Evolutionary conservation across 1,140 invertebrate species (phyloP).

Genomic region (Drosophila kurseongensis): DNA sequence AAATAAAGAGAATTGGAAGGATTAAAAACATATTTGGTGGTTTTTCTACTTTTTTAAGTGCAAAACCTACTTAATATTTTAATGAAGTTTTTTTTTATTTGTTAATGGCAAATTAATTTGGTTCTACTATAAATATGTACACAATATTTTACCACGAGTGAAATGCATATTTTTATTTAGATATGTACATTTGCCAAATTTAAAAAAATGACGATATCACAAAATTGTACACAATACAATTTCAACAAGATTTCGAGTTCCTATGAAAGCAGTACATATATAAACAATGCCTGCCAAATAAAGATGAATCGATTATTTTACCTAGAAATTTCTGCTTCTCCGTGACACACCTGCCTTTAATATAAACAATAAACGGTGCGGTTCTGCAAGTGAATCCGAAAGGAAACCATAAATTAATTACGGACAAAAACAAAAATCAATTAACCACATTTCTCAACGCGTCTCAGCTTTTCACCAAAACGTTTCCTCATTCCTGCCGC

Average conservation of each 20-base stretch:
- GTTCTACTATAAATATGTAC: no score
- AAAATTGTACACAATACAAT: no score
- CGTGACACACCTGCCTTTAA: constrained; percentile 18
- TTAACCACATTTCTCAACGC: constrained; percentile 79
- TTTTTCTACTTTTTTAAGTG: no score
- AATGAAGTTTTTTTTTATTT: no score
- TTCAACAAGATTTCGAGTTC: neutral
- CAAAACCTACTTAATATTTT: no score
- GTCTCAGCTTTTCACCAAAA: constrained; percentile 76
- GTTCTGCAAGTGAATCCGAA: constrained; percentile 11
- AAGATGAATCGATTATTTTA: neutral
- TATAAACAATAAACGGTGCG: constrained; percentile 8
- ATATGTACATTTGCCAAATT: no score
- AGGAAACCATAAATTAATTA: constrained; percentile 50
- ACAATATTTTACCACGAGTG: no score
- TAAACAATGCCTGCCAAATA: neutral
- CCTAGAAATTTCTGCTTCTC: neutral
- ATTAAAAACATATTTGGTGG: no score
- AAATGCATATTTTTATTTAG: no score
- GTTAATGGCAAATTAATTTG: no score
- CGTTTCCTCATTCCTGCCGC: constrained; percentile 72
- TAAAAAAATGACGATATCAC: no score
- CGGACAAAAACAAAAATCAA: constrained; percentile 62
- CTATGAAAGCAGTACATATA: neutral
- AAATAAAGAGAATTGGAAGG: no score